Conservation (phyloP, 1,140 invertebrate species). For the Eupeodes corollae region DNA sequence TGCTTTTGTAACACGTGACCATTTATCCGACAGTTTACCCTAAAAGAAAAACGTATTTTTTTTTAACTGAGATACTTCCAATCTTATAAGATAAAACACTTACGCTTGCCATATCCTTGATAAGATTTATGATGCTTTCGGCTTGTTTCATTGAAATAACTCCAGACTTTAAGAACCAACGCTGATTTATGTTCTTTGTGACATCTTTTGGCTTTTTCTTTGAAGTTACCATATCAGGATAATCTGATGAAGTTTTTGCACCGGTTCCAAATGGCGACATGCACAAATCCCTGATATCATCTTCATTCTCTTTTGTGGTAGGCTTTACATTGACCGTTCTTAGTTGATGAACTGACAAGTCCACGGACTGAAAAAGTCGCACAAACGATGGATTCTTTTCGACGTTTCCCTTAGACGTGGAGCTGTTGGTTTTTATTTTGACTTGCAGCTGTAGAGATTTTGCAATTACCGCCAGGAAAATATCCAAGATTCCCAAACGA, state of each 20-base stretch:
- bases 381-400: constrained; percentile 32
- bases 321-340: constrained; percentile 7
- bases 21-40: constrained; percentile 76
- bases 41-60: constrained; percentile 32
- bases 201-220: constrained; percentile 10
- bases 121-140: constrained; percentile 73
- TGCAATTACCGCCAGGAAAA: constrained; percentile 75
- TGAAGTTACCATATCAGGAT: not conserved
- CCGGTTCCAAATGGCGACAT: not conserved
- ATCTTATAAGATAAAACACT: constrained; percentile 32
- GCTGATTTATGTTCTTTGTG: constrained; percentile 33
- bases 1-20: constrained; percentile 77
- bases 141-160: constrained; percentile 71
- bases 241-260: not conserved
- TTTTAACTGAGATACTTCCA: not conserved
- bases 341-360: constrained; percentile 29
- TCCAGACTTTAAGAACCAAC: constrained; percentile 75
- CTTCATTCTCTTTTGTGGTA: not conserved
- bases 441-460: constrained; percentile 80
- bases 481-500: constrained; percentile 62
- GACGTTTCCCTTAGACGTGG: constrained; percentile 13
- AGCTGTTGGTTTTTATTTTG: constrained; percentile 55
- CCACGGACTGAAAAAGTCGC: constrained; percentile 29
- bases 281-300: not conserved
- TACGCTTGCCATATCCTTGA: constrained; percentile 86